Base-by-base conservation (phyloP, 2,888 invertebrate species). In the Mycalesis mineus region DNA sequence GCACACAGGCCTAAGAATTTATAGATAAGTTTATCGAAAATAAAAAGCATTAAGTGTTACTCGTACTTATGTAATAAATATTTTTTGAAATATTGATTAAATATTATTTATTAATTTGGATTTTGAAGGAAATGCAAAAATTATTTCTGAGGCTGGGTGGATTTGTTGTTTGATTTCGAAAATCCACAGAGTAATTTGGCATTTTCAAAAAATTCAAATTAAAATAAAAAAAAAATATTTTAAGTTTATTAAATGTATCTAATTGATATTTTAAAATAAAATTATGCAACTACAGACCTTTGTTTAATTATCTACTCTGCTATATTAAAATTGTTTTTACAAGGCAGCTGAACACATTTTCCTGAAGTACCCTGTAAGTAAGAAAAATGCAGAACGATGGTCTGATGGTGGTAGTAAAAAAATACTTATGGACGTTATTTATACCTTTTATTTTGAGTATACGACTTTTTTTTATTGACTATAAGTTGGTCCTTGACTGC, bases 71-170 rank as follows among this genome's bases (percentile, higher is more conserved):
- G n/a, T 4, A 22, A 22, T 22, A 4, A 22, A 22, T 22, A 22
- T 22, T 22, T 22, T 22, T 2, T 22, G 22, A 4, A 22, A n/a
- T 2, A 22, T 62, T 58, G 47, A 36, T 11, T 50, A 52, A 55
- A 48, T 47, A 33, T 15, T 15, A 9, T 6, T 31, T 15, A 33
- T 33, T 33, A 15, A 6, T 11, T 33, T 14, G 11, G 15, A 14
- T 9, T 33, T 33, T 9, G 50, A 54, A 51, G 60, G 44, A 53
- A 60, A 61, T 57, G 80, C 75, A 74, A 73, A 75, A 71, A 58
- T 76, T 72, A 77, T 80, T 82, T 80, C 76, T 54, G 67, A 72
- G 87, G 87, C 88, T 88, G 88, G 84, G 80, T 80, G 83, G 82
- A 70, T 82, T 82, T n/a, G n/a, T 70, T 57, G 37, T 54, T 63